These are phyloP conservation scores for Aradus depressus DNA, from an alignment of 2,888 invertebrate genomes.

Conservation along the genomic window DNA sequence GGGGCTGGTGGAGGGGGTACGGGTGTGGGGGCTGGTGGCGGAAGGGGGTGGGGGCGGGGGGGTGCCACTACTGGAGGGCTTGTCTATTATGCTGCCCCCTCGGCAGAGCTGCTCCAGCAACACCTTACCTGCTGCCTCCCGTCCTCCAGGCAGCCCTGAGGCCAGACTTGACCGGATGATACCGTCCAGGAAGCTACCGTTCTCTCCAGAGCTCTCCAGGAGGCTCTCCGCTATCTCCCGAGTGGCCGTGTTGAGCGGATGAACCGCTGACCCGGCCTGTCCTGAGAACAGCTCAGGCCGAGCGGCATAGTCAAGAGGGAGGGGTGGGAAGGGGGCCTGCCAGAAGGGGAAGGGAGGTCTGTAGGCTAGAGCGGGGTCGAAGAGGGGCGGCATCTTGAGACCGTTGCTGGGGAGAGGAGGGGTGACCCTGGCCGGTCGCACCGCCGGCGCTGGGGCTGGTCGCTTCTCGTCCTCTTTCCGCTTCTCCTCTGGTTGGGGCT, in stretches of 20 bases:
- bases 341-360: slow-evolving; percentile 62
- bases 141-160: slow-evolving; percentile 45
- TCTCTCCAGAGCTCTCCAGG: slow-evolving; percentile 50
- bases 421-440: slow-evolving; percentile 34
- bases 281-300: slow-evolving; percentile 62
- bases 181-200: slow-evolving; percentile 70
- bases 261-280: slow-evolving; percentile 38
- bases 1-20: not conserved
- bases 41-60: slow-evolving; percentile 6
- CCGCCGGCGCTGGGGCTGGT: slow-evolving; percentile 32
- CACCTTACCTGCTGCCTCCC: slow-evolving; percentile 48
- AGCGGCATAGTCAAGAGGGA: slow-evolving; percentile 41
- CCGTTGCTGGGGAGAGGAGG: slow-evolving; percentile 45
- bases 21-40: not conserved
- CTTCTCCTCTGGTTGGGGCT: slow-evolving; percentile 44
- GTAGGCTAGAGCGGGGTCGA: slow-evolving; percentile 47
- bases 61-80: slow-evolving; percentile 34
- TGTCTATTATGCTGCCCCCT: slow-evolving; percentile 35
- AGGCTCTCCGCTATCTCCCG: slow-evolving; percentile 53
- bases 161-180: slow-evolving; percentile 73
- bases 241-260: slow-evolving; percentile 37
- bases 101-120: slow-evolving; percentile 55
- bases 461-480: slow-evolving; percentile 32
- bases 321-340: slow-evolving; percentile 50
- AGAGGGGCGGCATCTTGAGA: slow-evolving; percentile 52